Evolutionary conservation across 2,888 invertebrate species (phyloP).

Genomic region (Eurytoma californica): DNA sequence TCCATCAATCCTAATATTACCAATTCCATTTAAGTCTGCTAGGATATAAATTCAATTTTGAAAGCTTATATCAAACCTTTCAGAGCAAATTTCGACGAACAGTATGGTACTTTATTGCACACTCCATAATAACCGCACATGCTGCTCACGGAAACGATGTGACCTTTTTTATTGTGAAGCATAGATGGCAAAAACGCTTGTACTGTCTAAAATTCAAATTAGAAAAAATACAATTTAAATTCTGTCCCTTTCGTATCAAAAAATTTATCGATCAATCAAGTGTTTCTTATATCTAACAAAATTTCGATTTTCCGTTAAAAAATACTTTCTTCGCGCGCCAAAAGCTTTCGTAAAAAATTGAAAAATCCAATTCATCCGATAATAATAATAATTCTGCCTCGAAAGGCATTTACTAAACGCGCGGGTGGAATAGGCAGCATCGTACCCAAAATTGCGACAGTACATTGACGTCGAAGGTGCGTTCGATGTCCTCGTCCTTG

Average conservation of each 20-base stretch:
- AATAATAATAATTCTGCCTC: no score
- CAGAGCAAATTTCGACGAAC: conserved; percentile 75
- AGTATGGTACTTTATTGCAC: conserved; percentile 73
- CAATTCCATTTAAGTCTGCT: no score
- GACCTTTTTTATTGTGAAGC: conserved; percentile 71
- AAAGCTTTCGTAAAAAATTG: no score
- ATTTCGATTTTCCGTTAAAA: no score
- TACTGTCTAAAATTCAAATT: conserved; percentile 66
- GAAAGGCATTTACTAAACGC: no score
- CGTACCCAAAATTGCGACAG: conserved; percentile 75
- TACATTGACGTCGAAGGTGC: conserved; percentile 74
- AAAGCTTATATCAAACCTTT: conserved; percentile 66
- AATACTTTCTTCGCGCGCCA: no score
- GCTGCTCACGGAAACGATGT: conserved; percentile 74
- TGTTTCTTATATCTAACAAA: no score
- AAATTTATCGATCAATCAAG: no score
- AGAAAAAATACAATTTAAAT: not conserved
- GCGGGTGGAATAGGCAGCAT: no score
- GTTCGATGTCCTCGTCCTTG: conserved; percentile 70
- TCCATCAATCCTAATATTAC: conserved; percentile 67
- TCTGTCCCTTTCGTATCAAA: no score
- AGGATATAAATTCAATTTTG: no score
- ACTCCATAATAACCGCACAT: conserved; percentile 74
- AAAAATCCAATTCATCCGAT: no score
- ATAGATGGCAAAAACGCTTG: conserved; percentile 74